Percentiles rank a stretch among this genome's conserved stretches.
Conservation (phyloP, 2,888 invertebrate species). For the Protophormia terraenovae region DNA sequence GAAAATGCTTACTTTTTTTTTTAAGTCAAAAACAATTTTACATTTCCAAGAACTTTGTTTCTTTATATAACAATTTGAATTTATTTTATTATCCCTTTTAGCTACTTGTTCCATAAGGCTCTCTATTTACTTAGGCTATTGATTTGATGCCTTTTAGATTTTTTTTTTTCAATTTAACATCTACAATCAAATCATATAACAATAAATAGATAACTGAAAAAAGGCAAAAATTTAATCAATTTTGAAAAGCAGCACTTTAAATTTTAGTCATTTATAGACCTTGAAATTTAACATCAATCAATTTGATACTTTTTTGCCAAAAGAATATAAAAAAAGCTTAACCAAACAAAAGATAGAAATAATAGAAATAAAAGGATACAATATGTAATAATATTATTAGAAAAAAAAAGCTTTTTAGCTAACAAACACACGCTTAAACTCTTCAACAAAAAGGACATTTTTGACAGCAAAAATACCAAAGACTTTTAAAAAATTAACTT, state of each 20-base stretch:
- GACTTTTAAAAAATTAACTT: background rate
- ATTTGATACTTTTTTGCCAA: background rate
- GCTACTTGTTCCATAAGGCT: too few species aligned
- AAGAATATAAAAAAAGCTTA: background rate
- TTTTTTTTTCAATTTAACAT: background rate
- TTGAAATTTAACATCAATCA: slow-evolving; percentile 3
- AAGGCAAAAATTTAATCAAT: background rate
- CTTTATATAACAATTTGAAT: too few species aligned
- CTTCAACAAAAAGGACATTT: background rate
- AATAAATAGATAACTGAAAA: background rate
- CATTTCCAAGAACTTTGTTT: too few species aligned
- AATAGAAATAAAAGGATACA: background rate
- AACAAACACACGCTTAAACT: background rate
- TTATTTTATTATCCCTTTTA: too few species aligned
- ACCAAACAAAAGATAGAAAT: background rate
- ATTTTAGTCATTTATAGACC: background rate
- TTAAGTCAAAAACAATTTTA: too few species aligned
- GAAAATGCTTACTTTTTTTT: too few species aligned
- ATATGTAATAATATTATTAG: background rate
- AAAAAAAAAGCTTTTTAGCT: background rate
- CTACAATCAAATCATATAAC: too few species aligned
- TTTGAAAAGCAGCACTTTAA: background rate
- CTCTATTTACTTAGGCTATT: too few species aligned
- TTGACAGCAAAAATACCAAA: background rate
- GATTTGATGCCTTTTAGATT: too few species aligned